Base-by-base conservation (phyloP, 2,888 invertebrate genomes). In the Gymnocheta viridis region DNA sequence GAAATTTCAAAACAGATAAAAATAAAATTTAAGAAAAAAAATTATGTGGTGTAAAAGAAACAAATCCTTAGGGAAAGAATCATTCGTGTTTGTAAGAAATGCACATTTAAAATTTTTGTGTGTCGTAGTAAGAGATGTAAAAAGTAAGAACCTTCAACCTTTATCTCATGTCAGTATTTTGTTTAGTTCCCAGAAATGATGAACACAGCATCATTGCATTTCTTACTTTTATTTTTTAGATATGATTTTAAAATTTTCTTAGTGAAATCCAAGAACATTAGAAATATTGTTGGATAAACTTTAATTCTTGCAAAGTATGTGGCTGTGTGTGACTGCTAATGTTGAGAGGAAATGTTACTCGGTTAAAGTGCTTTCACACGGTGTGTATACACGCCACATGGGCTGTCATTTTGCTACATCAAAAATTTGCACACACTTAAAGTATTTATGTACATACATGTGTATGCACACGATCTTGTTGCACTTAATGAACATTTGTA, bases 61-160 rank as follows among this genome's bases (percentile, higher is more conserved):
- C 70, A 66, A 66, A 76, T 47, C 80, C 76, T 80, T 72, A 54
- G 69, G 66, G 83, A 54, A 76, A 66, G n/a, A 70, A 38, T 6
- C 29, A 24, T 49, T 35, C 24, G 64, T 22, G 44, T 76, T 41
- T 32, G 73, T 49, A 32, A 32, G 22, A 69, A 62, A 73, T 79
- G 69, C 47, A 54, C 62, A 64, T 56, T 56, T 24, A 27, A 64
- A 44, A 29, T 82, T 62, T 38, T 29, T 74, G 29, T 67, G 47
- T 78, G 38, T 35, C 38, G 19, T 56, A 51, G 54, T 67, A 62
- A 10, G 38, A 78, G 24, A 19, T 41, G 12, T 17, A 74, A 19
- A 69, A 60, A n/a, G 35, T 32, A 60, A 66, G n/a, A 60, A 60
- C 14, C 22, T 70, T 74, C 58, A 79, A 73, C 82, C 67, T 60